Evolutionary conservation across 2,113 vertebrate species (phyloP), one percentile per base, ranked within the genome.

Genomic region (Himantopus leucocephalus): DNA sequence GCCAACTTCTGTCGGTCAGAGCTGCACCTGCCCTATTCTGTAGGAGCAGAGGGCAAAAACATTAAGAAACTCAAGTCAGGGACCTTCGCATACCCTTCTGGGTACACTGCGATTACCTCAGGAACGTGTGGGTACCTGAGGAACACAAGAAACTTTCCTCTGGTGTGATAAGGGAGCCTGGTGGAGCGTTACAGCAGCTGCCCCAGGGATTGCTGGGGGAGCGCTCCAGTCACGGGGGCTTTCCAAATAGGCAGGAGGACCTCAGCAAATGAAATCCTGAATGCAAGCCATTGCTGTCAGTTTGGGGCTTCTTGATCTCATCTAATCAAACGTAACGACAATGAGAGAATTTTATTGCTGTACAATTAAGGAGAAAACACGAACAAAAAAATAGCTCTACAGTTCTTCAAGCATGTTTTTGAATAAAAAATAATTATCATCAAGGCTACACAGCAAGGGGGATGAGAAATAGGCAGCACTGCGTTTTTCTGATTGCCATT

Each of bases 351-450:
- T 87, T 88, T 64, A 90, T 43, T 95, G 88, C 90, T 55, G 78
- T 56, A 89, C 72, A 94, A 90, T 67, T 94, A 76, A 94, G 80
- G 50, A 71, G 62, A 92, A 96, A 94, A 81, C 32, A 27, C 41
- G 66, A 73, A 88, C 43, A 81, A 93, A 95, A 95, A 94, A 96
- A 21, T 23, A 92, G 84, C 75, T 90, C 53, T 74, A 45, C 56
- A 88, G 68, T 81, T 96, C 85, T 95, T 87, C 91, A 68, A 97
- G 94, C 84, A 37, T 59, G 60, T 88, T 97, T 96, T 86, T 87
- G 92, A 95, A 95, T 70, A 82, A 96, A 94, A 92, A 97, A 91
- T 89, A 95, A 93, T 94, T 84, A 94, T 92, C 77, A 93, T 94
- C 94, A 95, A 95, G 86, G 80, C 66, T 90, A 60, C 79, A 12